Evolutionary conservation across 1,140 invertebrate species (phyloP).

Genomic region (Pantala flavescens): DNA sequence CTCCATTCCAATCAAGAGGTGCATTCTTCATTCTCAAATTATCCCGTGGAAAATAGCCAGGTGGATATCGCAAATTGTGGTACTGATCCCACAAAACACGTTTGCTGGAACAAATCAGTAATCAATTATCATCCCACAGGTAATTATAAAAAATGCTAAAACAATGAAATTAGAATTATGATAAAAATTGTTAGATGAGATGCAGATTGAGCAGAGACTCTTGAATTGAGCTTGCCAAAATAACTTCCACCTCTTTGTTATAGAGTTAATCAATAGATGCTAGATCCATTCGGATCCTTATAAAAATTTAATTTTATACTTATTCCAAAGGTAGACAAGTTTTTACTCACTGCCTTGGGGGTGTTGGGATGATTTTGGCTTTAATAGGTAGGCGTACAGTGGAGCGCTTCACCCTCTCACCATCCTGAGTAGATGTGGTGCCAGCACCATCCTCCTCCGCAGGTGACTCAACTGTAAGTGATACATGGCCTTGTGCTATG

Average conservation of each 20-base stretch:
- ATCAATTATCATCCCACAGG: conserved; percentile 15
- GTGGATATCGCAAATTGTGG: conserved; percentile 90
- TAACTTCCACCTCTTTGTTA: too few relatives aligned
- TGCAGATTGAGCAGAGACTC: too few relatives aligned
- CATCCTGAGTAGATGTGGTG: conserved; percentile 31
- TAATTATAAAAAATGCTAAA: background rate
- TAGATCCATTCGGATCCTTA: too few relatives aligned
- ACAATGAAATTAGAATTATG: background rate
- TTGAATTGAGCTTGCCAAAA: too few relatives aligned
- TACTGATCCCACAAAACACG: conserved; percentile 94
- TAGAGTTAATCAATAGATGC: too few relatives aligned
- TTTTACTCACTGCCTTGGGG: conserved; percentile 46
- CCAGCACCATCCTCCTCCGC: conserved; percentile 39
- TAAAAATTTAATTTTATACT: too few relatives aligned
- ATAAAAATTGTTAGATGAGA: background rate
- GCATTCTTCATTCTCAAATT: conserved; percentile 88
- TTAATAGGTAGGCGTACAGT: conserved; percentile 66
- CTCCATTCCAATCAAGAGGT: conserved; percentile 93
- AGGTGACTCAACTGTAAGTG: conserved; percentile 71
- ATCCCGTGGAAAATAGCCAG: conserved; percentile 91
- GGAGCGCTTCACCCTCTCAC: conserved; percentile 51
- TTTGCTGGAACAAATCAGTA: conserved; percentile 46
- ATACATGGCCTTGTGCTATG: conserved; percentile 70
- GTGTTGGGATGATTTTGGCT: conserved; percentile 62
- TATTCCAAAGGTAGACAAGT: too few relatives aligned